phyloP scores from a whole-genome alignment of 2,888 invertebrate species.

The Cryptocephalus primarius region DNA sequence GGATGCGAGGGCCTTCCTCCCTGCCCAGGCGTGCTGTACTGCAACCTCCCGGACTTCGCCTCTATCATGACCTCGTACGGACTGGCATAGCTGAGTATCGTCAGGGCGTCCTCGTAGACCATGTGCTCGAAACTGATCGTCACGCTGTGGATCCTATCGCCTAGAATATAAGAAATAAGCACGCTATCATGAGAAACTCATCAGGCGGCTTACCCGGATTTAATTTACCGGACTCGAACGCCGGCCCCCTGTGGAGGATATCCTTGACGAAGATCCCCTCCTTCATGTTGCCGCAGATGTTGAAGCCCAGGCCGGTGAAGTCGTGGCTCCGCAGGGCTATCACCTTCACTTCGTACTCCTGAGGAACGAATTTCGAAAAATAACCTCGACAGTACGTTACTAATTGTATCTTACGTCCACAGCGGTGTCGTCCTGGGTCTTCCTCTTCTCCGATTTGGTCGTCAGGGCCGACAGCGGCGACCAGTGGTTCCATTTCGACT shows the following conservation, averaged over 20 bases:
- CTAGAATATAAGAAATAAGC: too few relatives aligned
- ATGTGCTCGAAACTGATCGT: constrained; percentile 81
- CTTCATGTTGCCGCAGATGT: constrained; percentile 80
- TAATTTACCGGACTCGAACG: constrained; percentile 71
- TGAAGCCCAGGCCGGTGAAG: constrained; percentile 80
- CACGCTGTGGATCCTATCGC: constrained; percentile 78
- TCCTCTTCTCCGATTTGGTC: constrained; percentile 34
- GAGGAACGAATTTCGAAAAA: constrained; percentile 13
- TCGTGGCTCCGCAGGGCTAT: constrained; percentile 76
- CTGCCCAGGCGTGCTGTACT: constrained; percentile 19
- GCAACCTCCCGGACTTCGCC: constrained; percentile 46
- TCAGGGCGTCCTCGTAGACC: constrained; percentile 82
- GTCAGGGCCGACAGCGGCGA: constrained; percentile 34
- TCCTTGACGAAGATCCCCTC: constrained; percentile 86
- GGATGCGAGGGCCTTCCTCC: constrained; percentile 60
- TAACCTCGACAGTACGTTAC: not conserved
- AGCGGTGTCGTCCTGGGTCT: constrained; percentile 47
- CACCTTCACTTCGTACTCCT: constrained; percentile 48
- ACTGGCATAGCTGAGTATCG: constrained; percentile 81
- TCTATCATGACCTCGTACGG: constrained; percentile 80
- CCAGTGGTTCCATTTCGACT: constrained; percentile 39
- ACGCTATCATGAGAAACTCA: too few relatives aligned
- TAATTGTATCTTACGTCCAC: constrained; percentile 36
- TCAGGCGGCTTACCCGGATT: constrained; percentile 66
- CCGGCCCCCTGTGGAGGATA: constrained; percentile 76